Conservation (phyloP, 2,113 vertebrate genomes). For the Candoia aspera region DNA sequence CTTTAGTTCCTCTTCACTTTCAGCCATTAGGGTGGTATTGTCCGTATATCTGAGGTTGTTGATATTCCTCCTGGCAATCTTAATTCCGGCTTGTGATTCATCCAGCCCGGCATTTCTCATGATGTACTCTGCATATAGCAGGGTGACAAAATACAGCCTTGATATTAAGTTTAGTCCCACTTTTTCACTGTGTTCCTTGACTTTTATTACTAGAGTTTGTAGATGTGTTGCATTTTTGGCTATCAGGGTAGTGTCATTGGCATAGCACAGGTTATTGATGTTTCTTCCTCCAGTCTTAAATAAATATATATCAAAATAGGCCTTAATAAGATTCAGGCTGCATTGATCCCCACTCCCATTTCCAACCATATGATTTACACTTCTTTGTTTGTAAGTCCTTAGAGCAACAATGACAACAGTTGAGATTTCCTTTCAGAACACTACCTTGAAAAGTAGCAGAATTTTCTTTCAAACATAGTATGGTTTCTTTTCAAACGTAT, state of each 20-base stretch:
- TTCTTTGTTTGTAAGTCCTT: neutral
- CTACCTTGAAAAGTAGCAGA: neutral
- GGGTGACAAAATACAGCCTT: too few species aligned
- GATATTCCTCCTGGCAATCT: too few species aligned
- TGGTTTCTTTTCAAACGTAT: neutral
- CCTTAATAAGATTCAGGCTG: neutral
- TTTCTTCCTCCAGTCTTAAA: neutral
- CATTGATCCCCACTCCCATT: too few species aligned
- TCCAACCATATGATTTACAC: neutral
- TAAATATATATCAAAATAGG: neutral
- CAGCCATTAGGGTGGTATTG: too few species aligned
- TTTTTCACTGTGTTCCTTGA: neutral
- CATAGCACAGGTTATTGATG: neutral
- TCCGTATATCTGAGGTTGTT: too few species aligned
- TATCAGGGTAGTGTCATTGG: neutral
- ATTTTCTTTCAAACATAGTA: neutral
- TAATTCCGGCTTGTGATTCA: too few species aligned
- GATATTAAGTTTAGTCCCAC: neutral
- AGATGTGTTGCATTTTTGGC: neutral
- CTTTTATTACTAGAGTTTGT: neutral
- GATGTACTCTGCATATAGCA: too few species aligned
- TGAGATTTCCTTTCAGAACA: neutral
- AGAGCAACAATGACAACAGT: neutral
- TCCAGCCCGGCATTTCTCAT: too few species aligned
- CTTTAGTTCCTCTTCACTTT: too few species aligned